Evolutionary conservation across 2,797 vertebrate species (phyloP).

Genomic region (Malacoctenus gilli): DNA sequence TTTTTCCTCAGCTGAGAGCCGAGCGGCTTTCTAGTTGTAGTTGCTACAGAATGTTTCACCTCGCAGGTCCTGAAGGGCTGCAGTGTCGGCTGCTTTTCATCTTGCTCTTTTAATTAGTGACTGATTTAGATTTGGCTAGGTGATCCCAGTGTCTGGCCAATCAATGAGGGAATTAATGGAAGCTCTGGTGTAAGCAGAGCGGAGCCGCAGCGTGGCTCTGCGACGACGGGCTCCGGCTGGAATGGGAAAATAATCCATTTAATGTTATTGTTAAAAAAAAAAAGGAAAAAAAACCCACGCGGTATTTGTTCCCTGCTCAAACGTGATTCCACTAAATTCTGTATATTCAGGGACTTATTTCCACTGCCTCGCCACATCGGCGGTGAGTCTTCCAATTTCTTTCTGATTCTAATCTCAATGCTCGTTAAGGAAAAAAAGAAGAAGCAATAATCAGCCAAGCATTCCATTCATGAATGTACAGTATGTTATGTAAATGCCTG

Average conservation of each 20-base stretch:
- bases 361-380: constrained; percentile 38
- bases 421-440: constrained; percentile 23
- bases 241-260: constrained; percentile 43
- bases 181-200: constrained; percentile 58
- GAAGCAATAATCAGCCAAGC: constrained; percentile 41
- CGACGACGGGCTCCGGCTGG: constrained; percentile 23
- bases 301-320: constrained; percentile 21
- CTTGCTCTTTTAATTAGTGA: constrained; percentile 78
- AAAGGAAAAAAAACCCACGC: no score
- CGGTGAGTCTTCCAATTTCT: constrained; percentile 56
- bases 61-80: constrained; percentile 68
- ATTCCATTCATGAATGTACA: constrained; percentile 60
- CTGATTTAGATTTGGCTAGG: constrained; percentile 78
- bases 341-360: constrained; percentile 43
- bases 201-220: constrained; percentile 38
- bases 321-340: constrained; percentile 30
- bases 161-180: constrained; percentile 77
- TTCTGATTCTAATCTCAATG: constrained; percentile 53
- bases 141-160: constrained; percentile 76
- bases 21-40: constrained; percentile 48
- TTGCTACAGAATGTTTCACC: constrained; percentile 68
- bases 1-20: constrained; percentile 17
- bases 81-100: constrained; percentile 73
- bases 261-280: constrained; percentile 39
- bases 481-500: constrained; percentile 60